Evolutionary conservation across 2,888 invertebrate genomes (phyloP), one percentile per base, ranked within the genome.

Genomic region (Asteroscopus sphinx): DNA sequence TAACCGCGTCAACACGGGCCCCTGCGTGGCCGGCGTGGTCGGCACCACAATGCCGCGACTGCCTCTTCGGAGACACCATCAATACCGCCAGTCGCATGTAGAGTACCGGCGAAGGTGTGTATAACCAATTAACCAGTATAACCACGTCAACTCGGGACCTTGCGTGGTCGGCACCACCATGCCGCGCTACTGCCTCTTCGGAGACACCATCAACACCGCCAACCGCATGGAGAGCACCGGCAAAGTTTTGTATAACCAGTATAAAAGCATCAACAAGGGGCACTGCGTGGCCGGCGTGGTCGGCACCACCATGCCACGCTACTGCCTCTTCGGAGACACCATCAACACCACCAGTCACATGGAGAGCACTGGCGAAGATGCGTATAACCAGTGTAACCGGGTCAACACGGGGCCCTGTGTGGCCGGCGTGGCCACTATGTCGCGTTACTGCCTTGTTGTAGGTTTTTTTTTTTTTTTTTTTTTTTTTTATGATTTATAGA

Each of bases 81-180:
- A 96, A 96, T 74, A 96, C 95, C 0, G 96, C 96, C 0, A 95
- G 95, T 42, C 86, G 96, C 42, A 96, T 96, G 96, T 96, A n/a
- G n/a, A n/a, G n/a, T n/a, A n/a, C n/a, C n/a, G n/a, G n/a, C n/a
- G n/a, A n/a, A n/a, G n/a, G n/a, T n/a, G n/a, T n/a, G n/a, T n/a
- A n/a, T n/a, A n/a, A n/a, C n/a, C n/a, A n/a, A n/a, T n/a, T n/a
- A n/a, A n/a, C n/a, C n/a, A n/a, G n/a, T n/a, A n/a, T n/a, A 96
- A 81, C n/a, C n/a, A n/a, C 0, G 89, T 96, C 68, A 96, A 96
- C 86, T 95, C 95, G 0, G 96, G 96, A 0, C 95, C 95, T 0
- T 96, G 96, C 59, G 96, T 96, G 8, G 95, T 96, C 0, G 95
- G 96, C 1, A 92, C 94, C 47, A 94, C 92, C 26, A 96, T 96